Evolutionary conservation across 2,113 vertebrate genomes (phyloP).

Genomic region (Daubentonia madagascariensis): DNA sequence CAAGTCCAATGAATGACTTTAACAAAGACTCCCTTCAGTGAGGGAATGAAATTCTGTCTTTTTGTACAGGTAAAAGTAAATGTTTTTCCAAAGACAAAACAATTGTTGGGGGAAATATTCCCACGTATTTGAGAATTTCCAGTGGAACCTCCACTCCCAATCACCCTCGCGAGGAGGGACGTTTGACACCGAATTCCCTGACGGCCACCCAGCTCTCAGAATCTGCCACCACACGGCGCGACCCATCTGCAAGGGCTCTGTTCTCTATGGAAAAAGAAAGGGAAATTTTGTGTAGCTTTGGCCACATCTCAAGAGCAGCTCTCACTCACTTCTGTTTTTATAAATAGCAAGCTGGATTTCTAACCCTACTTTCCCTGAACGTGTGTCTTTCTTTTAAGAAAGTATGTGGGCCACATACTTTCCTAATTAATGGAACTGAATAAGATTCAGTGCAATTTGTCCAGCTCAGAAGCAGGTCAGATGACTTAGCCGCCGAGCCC

Average conservation of each 20-base stretch:
- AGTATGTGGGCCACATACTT: accelerated
- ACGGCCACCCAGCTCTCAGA: not conserved
- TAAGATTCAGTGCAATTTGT: accelerated
- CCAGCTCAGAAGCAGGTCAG: not conserved
- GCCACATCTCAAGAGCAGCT: not conserved
- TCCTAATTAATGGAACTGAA: not conserved
- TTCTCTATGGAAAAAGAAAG: not conserved
- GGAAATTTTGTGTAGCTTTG: not conserved
- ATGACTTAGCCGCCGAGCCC: accelerated
- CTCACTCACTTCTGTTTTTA: not conserved
- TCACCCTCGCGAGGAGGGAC: accelerated
- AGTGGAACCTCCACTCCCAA: accelerated
- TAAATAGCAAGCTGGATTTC: not conserved
- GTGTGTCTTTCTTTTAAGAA: not conserved
- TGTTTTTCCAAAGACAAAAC: not conserved
- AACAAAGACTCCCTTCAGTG: not conserved
- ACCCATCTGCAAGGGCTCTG: accelerated
- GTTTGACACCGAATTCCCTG: accelerated
- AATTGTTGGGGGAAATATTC: not conserved
- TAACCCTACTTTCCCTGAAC: not conserved
- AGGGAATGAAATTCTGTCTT: not conserved
- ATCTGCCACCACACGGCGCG: accelerated
- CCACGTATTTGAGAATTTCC: accelerated
- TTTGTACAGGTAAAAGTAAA: not conserved
- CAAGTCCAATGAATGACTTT: not conserved